Percentiles rank a stretch among this genome's conserved stretches.
These are phyloP conservation scores for Cryptoprocta ferox DNA, from an alignment of 2,797 vertebrate genomes.

Conservation along the genomic window DNA sequence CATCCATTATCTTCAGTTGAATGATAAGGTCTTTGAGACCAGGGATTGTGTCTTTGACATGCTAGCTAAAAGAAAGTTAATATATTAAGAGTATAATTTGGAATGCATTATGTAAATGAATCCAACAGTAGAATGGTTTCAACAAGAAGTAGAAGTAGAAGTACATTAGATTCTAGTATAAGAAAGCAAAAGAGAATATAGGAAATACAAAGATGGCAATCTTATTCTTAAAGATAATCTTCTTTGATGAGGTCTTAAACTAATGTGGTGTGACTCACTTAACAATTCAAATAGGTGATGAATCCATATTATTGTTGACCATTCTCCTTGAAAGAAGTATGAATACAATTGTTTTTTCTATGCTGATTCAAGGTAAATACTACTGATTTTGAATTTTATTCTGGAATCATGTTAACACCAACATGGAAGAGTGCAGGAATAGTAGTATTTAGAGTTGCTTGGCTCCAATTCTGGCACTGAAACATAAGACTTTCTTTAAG, in stretches of 20 bases:
- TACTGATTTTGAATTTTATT: not conserved
- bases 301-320: not conserved
- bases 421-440: not conserved
- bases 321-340: not conserved
- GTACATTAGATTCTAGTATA: not conserved
- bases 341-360: not conserved
- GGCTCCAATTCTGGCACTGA: not conserved
- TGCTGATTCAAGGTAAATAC: not conserved
- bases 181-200: not conserved
- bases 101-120: not conserved
- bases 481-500: not conserved
- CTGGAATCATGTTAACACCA: not conserved
- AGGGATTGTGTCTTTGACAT: not conserved
- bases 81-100: not conserved
- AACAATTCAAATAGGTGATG: not conserved
- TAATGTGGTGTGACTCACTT: not conserved
- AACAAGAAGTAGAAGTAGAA: not conserved
- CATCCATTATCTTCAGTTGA: not conserved
- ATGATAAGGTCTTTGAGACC: not conserved
- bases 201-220: not conserved
- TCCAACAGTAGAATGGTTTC: not conserved
- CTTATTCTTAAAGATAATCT: not conserved
- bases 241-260: not conserved
- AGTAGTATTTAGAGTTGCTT: not conserved
- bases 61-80: not conserved